Percentiles rank a stretch among this genome's conserved stretches.
Evolutionary conservation across 1,140 invertebrate species (phyloP).

Genomic region (Frieseomelitta varia): DNA sequence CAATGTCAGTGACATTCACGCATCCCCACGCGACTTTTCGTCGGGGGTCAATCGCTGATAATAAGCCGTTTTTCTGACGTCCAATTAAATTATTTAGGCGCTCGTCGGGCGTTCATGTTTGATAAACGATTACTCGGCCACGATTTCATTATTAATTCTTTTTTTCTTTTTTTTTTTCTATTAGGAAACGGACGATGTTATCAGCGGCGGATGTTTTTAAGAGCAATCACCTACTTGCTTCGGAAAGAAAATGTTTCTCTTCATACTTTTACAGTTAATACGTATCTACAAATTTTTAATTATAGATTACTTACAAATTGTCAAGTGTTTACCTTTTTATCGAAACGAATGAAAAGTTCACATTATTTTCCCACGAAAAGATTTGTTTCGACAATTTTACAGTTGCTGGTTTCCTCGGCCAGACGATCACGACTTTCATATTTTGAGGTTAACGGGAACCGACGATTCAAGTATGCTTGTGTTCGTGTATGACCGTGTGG

Average conservation of each 20-base stretch:
- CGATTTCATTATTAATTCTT: neutral
- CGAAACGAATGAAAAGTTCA: too few species aligned
- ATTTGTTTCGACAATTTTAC: too few species aligned
- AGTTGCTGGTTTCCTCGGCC: too few species aligned
- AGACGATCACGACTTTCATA: too few species aligned
- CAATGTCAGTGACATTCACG: conserved; percentile 39
- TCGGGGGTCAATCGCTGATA: conserved; percentile 59
- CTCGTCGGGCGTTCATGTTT: conserved; percentile 9
- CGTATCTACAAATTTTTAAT: too few species aligned
- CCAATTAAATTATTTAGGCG: conserved; percentile 33
- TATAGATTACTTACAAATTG: neutral
- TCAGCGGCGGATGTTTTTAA: neutral
- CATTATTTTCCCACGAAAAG: too few species aligned
- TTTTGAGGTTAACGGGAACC: neutral
- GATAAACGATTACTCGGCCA: conserved; percentile 5
- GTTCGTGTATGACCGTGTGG: neutral
- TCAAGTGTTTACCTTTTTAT: too few species aligned
- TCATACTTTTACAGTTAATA: neutral
- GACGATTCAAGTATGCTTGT: neutral
- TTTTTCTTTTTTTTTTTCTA: too few species aligned
- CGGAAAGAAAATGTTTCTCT: neutral
- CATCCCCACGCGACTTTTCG: conserved; percentile 6
- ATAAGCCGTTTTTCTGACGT: conserved; percentile 1
- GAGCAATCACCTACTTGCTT: too few species aligned
- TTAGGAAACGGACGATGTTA: neutral